Evolutionary conservation across 2,797 vertebrate species (phyloP).

Genomic region (Typhlichthys eigenmanni): DNA sequence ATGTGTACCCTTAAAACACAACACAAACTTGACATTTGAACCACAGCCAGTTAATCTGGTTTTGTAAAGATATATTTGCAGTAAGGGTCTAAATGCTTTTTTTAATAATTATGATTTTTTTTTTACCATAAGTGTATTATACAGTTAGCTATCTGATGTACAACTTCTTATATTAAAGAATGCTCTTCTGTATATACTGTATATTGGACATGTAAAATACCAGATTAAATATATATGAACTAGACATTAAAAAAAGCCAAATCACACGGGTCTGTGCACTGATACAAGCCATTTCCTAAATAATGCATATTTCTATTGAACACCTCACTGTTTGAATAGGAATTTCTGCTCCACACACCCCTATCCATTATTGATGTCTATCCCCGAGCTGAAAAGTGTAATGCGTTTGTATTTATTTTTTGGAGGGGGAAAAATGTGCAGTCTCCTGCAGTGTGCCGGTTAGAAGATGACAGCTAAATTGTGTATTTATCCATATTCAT

Average conservation of each 20-base stretch:
- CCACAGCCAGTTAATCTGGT: background rate
- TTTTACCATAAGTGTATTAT: background rate
- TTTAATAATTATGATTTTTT: too few relatives aligned
- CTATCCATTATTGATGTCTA: constrained; percentile 47
- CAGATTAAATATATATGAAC: constrained; percentile 47
- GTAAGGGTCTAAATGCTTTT: background rate
- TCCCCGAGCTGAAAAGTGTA: constrained; percentile 23
- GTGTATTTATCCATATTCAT: constrained; percentile 31
- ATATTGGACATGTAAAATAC: constrained; percentile 21
- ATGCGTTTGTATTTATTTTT: constrained; percentile 18
- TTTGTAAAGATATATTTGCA: background rate
- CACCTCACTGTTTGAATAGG: constrained; percentile 35
- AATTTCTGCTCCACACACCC: constrained; percentile 29
- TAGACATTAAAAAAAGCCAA: constrained; percentile 29
- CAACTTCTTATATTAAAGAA: constrained; percentile 22
- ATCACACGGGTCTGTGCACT: constrained; percentile 19
- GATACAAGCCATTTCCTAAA: constrained; percentile 46
- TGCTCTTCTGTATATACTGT: constrained; percentile 17
- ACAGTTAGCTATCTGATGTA: constrained; percentile 15
- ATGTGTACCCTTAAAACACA: too few relatives aligned
- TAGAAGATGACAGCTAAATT: constrained; percentile 37
- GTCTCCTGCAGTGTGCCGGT: constrained; percentile 11
- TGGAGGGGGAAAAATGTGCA: constrained; percentile 4
- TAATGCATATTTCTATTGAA: constrained; percentile 63
- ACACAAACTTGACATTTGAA: too few relatives aligned